A percentile compares a stretch with the other conserved stretches of the same genome.
phyloP scores from a whole-genome alignment of 2,113 vertebrate genomes.

The Lonchura striata region DNA sequence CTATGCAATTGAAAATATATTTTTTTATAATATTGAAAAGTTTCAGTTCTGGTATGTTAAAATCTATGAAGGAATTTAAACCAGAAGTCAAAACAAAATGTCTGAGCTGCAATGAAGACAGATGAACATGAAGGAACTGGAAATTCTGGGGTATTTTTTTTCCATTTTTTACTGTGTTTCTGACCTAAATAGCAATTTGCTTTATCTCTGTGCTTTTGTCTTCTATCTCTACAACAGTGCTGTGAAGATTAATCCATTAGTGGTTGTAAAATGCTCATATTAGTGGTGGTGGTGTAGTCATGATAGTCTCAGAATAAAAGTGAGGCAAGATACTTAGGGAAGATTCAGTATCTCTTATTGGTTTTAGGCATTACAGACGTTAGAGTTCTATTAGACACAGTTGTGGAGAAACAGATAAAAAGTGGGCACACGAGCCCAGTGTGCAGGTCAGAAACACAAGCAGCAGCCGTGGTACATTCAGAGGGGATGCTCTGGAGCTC shows the following conservation, averaged over 20 bases:
- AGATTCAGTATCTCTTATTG: constrained; percentile 18
- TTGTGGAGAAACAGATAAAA: neutral
- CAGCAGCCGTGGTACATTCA: neutral
- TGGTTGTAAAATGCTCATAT: constrained; percentile 15
- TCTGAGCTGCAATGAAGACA: neutral
- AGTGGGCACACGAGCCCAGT: neutral
- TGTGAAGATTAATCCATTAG: constrained; percentile 51
- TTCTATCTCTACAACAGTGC: constrained; percentile 19
- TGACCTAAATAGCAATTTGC: neutral
- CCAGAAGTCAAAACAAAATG: neutral
- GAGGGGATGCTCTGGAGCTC: neutral
- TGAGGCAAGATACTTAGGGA: neutral
- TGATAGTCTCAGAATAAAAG: constrained; percentile 33
- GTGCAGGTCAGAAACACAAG: neutral
- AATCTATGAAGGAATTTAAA: neutral
- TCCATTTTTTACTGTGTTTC: neutral
- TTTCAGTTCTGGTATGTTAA: neutral
- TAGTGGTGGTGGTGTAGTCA: neutral
- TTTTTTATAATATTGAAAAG: neutral
- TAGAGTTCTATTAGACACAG: neutral
- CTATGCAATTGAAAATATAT: neutral
- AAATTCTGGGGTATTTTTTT: neutral
- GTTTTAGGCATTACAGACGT: neutral
- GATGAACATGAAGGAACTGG: neutral
- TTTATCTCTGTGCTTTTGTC: constrained; percentile 42